phyloP scores from a whole-genome alignment of 2,797 vertebrate species.

The Kryptolebias ocellatus region DNA sequence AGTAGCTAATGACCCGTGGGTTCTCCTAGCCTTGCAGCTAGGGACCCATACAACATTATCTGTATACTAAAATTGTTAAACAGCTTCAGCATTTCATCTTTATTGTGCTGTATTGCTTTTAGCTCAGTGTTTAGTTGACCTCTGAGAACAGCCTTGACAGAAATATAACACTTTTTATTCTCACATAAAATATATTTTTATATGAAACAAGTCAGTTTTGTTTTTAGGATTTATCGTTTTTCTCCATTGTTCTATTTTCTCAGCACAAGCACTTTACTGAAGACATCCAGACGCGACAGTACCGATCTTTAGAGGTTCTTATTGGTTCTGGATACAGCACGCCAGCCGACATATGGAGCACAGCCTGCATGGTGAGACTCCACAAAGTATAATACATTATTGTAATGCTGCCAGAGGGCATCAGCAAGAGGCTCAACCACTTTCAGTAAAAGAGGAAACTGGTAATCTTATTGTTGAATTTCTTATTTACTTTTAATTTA shows the following conservation, averaged over 20 bases:
- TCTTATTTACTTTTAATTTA: neutral
- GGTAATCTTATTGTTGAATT: neutral
- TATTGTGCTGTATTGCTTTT: neutral
- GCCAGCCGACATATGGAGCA: slow-evolving; percentile 94
- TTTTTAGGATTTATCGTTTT: neutral
- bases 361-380: slow-evolving; percentile 90
- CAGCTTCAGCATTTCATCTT: neutral
- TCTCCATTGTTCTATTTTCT: slow-evolving; percentile 8
- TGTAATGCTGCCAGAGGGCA: neutral
- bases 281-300: slow-evolving; percentile 94
- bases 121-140: neutral
- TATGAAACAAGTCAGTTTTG: neutral
- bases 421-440: no score
- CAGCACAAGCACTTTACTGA: slow-evolving; percentile 96
- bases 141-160: neutral
- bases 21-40: slow-evolving; percentile 53
- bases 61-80: neutral
- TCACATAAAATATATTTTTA: neutral
- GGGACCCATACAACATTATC: slow-evolving; percentile 26
- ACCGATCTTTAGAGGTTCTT: slow-evolving; percentile 92
- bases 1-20: slow-evolving; percentile 78
- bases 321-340: slow-evolving; percentile 90
- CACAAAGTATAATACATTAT: neutral
- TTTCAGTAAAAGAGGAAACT: no score
- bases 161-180: neutral